These are phyloP conservation scores for Mustela nigripes DNA, from an alignment of 2,113 vertebrate species.

Conservation along the genomic window DNA sequence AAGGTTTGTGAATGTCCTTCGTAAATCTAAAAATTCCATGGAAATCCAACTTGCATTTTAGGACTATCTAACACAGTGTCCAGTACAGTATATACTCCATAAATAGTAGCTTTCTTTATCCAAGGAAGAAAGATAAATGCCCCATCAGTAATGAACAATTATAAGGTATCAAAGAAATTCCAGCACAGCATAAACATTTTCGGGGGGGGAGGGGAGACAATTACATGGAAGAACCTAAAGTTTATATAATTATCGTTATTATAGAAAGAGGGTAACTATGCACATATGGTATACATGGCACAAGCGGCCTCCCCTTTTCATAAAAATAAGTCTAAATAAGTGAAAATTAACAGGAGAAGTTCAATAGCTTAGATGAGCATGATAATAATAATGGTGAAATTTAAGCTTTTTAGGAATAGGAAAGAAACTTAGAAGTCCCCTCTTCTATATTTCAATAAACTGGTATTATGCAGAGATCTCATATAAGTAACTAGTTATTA, in stretches of 20 bases:
- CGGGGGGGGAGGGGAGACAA: rapidly evolving
- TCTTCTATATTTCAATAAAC: background rate
- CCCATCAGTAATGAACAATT: background rate
- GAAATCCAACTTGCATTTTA: background rate
- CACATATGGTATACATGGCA: background rate
- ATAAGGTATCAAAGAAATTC: background rate
- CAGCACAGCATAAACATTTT: background rate
- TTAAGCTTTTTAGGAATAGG: background rate
- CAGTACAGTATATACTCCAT: background rate
- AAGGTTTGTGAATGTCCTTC: background rate
- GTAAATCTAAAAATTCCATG: background rate
- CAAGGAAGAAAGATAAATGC: background rate
- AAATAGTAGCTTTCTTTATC: background rate
- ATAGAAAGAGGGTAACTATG: background rate
- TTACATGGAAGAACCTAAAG: background rate
- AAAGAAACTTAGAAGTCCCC: constrained; percentile 4
- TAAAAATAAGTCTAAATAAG: background rate
- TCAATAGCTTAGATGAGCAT: background rate
- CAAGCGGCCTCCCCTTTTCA: background rate
- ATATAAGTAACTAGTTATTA: background rate
- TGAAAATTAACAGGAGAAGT: background rate
- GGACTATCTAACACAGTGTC: background rate
- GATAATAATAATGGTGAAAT: background rate
- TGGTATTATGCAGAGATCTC: background rate
- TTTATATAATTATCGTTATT: background rate